Base-by-base conservation (phyloP, 1,140 invertebrate species). In the Bombus terrestris region DNA sequence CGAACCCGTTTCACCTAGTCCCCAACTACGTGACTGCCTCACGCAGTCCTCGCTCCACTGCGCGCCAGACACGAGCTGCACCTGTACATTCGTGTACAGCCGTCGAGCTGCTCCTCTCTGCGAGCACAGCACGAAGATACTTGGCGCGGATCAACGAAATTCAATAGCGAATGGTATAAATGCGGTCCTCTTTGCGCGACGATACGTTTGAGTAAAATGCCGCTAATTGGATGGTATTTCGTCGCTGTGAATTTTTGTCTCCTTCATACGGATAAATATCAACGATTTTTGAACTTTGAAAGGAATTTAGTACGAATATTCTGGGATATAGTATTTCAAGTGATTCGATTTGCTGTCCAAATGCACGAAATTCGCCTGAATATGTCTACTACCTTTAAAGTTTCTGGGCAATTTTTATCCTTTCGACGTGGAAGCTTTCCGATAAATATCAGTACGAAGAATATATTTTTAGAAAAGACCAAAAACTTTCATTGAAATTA, bases 1-100 rank as follows among this genome's bases (percentile, higher is more conserved):
- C 57, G 83, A 69, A 89, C 82, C 82, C 84, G 80, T 73, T 81
- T 73, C 53, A 75, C 39, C n/a, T 47, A 53, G 82, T 41, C 85
- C 72, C 81, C 83, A 18, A 53, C 81, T n/a, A 41, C 76, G 41
- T 62, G 62, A 47, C 82, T 43, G 75, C 32, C 64, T 84, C 83
- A 39, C 87, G 87, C 83, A 73, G 81, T 74, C 59, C 57, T 79
- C 87, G 76, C 64, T 75, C 68, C 71, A 68, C 69, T 76, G 79
- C 87, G 82, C 62, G 6, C 32, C 68, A 66, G 83, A 80, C 78
- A 77, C 75, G n/a, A 81, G 37, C 68, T 64, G 74, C 69, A 81
- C 68, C 68, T 85, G 83, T 32, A 73, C 66, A 66, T 83, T 88
- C 87, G 79, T 83, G 73, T 89, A 78, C 75, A 89, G 81, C n/a